Evolutionary conservation across 2,888 invertebrate species (phyloP), one percentile per base, ranked within the genome.

Genomic region (Rotaria sp.): DNA sequence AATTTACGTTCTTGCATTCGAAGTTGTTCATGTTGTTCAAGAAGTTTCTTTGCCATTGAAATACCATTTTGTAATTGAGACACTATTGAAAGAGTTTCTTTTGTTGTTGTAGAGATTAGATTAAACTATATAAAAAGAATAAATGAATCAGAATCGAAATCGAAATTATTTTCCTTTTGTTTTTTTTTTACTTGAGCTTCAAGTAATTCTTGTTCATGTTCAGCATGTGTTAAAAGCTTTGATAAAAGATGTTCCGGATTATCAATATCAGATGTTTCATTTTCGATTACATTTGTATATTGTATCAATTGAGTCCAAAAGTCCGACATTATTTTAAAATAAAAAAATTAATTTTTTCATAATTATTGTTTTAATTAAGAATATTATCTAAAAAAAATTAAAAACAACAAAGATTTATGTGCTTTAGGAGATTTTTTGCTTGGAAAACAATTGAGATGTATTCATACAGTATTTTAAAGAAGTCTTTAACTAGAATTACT

Each of bases 1-100:
- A 80, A 80, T 80, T 80, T 80, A n/a, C 45, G 45, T 80, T 80
- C 80, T 45, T 45, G 13, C 45, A 26, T 80, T 80, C 45, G 80
- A 2, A 80, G 45, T 45, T 80, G 45, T 45, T n/a, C 80, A 45
- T 80, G 80, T n/a, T 80, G 45, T 21, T 80, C n/a, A 26, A 80
- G 45, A 13, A 80, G 45, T 26, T 45, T 45, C 4, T 80, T 80
- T 13, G 80, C 45, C 45, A n/a, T 41, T 26, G 41, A 5, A 7
- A 80, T 45, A 1, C 45, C 45, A n/a, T 41, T 80, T 10, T 80
- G 41, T 45, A 80, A 45, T 45, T 80, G 80, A 80, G 41, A 26
- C 26, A 80, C 21, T n/a, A 80, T 2, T 45, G 80, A 45, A 45
- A 35, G 67, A 35, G 35, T 67, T 67, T 67, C 67, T 67, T 35